These are phyloP conservation scores for Pogoniulus pusillus DNA, from an alignment of 2,797 vertebrate genomes.

Conservation along the genomic window DNA sequence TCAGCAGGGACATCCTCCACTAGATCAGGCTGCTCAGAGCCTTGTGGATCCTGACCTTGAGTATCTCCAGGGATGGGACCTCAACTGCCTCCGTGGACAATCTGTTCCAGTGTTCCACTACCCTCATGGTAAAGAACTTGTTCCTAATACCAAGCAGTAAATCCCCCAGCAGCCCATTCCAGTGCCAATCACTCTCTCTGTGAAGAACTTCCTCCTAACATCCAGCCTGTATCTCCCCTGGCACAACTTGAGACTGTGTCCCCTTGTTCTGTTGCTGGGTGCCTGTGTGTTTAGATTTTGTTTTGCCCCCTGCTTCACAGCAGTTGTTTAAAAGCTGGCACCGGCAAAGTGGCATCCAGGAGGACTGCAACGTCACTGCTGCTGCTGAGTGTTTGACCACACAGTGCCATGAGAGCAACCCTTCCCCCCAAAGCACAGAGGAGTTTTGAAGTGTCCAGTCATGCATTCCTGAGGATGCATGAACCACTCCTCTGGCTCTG, in stretches of 20 bases:
- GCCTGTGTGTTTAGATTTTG: not conserved
- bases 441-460: not conserved
- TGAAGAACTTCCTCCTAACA: too few relatives aligned
- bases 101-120: too few relatives aligned
- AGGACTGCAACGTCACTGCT: not conserved
- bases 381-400: not conserved
- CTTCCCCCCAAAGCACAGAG: not conserved
- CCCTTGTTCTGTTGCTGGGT: too few relatives aligned
- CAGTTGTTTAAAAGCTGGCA: not conserved
- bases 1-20: too few relatives aligned
- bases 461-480: not conserved
- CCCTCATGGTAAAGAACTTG: too few relatives aligned
- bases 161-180: accelerated
- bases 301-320: not conserved
- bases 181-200: too few relatives aligned
- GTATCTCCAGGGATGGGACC: too few relatives aligned
- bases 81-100: too few relatives aligned
- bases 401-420: not conserved
- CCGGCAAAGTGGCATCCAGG: not conserved
- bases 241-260: too few relatives aligned
- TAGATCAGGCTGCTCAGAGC: too few relatives aligned
- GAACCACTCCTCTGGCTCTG: not conserved
- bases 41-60: too few relatives aligned
- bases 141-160: not conserved
- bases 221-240: too few relatives aligned